Evolutionary conservation across 2,888 invertebrate species (phyloP), one percentile per base, ranked within the genome.

Genomic region (Campoplex nolae): DNA sequence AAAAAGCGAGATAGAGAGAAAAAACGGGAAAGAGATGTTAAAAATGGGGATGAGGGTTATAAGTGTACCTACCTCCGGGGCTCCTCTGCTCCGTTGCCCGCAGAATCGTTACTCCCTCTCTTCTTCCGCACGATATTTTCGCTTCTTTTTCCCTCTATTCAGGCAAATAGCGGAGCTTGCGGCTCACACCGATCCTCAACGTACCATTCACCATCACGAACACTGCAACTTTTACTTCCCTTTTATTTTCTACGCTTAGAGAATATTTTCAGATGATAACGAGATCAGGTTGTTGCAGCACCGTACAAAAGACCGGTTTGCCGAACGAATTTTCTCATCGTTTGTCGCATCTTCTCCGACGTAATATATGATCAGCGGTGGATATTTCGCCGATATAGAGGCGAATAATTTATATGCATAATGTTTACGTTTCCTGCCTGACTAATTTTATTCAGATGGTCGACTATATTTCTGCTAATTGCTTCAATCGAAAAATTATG

Each of bases 231-330:
- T 92, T 91, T 89, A 90, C 90, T 91, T 90, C 92, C 90, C 90
- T 92, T 92, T 92, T 91, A 92, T 92, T 92, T 91, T 90, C 91
- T 89, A 90, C 92, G 90, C 90, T 92, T 91, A 90, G 90, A 90
- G 92, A 91, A 92, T 91, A 92, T 91, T 92, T 91, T 87, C 90
- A 88, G 75, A 85, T 90, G 91, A 91, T 92, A 90, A 92, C 90
- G 91, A 91, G 90, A 92, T 91, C 90, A 90, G 89, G 89, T 92
- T 91, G 90, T 90, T 89, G 88, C 88, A 88, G 58, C 45, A 35
- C 38, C 71, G 62, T 75, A 84, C 74, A 84, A 82, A 82, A 70
- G 74, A 58, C 54, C 54, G 74, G 74, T 73, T 87, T 70, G 35
- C 68, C 89, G 89, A 91, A 90, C 89, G 89, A 87, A 88, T 71